phyloP scores from a whole-genome alignment of 1,140 invertebrate species.

The Phocides pigmalion region DNA sequence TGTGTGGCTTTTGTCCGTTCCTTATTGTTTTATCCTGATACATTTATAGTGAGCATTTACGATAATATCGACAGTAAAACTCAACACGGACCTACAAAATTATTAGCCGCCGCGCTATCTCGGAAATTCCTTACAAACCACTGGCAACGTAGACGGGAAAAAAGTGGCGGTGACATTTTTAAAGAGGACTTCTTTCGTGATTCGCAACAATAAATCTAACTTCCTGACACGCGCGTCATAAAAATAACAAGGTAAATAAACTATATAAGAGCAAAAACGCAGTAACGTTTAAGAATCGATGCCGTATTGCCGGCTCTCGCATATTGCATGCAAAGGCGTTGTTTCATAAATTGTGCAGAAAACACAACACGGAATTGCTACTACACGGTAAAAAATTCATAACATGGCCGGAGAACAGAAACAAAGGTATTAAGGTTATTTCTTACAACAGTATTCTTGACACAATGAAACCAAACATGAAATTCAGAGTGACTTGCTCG shows the following conservation, averaged over 20 bases:
- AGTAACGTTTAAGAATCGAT: constrained; percentile 22
- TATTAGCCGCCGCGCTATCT: constrained; percentile 38
- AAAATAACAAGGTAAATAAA: constrained; percentile 29
- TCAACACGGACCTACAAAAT: constrained; percentile 37
- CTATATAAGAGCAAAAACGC: constrained; percentile 11
- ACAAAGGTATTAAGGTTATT: constrained; percentile 5
- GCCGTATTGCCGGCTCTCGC: constrained; percentile 17
- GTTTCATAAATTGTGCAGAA: constrained; percentile 30
- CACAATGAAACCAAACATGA: constrained; percentile 48
- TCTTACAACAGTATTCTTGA: constrained; percentile 39
- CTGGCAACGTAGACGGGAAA: constrained; percentile 23
- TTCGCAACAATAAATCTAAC: constrained; percentile 42
- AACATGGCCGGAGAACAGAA: constrained; percentile 12
- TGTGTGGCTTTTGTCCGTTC: constrained; percentile 13
- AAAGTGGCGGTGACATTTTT: constrained; percentile 38
- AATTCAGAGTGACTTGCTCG: constrained; percentile 53
- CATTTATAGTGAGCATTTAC: constrained; percentile 28
- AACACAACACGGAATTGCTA: constrained; percentile 19
- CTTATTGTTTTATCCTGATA: constrained; percentile 24
- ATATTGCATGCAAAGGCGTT: constrained; percentile 27
- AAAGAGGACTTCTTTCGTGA: constrained; percentile 44
- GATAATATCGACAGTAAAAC: constrained; percentile 26
- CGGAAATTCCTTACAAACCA: constrained; percentile 36
- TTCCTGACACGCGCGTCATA: constrained; percentile 44
- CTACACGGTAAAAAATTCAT: constrained; percentile 20